These are phyloP conservation scores for Parascotia fuliginaria DNA, from an alignment of 2,888 invertebrate genomes.

Conservation along the genomic window DNA sequence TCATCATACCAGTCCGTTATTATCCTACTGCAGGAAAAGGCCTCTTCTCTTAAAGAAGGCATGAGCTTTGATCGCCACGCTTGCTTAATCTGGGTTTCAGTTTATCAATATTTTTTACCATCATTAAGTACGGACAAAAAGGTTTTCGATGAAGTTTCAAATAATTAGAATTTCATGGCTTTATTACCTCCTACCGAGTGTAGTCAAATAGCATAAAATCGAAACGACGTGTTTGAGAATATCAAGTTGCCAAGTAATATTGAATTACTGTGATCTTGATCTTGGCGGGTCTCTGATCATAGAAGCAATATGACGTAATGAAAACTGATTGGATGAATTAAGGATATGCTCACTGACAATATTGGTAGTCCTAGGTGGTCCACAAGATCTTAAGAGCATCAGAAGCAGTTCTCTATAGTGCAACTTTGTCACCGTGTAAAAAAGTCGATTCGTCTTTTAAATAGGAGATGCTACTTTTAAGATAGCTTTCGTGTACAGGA, in stretches of 20 bases:
- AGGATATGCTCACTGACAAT: background rate
- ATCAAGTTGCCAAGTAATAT: conserved; percentile 2
- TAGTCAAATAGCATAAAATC: background rate
- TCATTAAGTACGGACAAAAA: background rate
- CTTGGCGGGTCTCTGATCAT: background rate
- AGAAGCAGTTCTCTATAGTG: too few relatives aligned
- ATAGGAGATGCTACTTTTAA: too few relatives aligned
- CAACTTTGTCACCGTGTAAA: too few relatives aligned
- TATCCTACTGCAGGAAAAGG: too few relatives aligned
- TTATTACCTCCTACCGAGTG: background rate
- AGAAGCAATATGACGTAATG: conserved; percentile 5
- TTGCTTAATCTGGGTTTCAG: too few relatives aligned
- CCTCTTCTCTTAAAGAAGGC: too few relatives aligned
- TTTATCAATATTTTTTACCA: background rate
- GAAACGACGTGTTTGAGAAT: background rate
- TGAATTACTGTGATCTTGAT: background rate
- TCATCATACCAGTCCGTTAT: too few relatives aligned
- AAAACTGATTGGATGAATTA: conserved; percentile 4
- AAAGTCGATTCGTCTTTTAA: too few relatives aligned
- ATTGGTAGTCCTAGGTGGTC: too few relatives aligned
- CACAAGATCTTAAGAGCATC: too few relatives aligned
- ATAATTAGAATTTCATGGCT: background rate
- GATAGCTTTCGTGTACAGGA: too few relatives aligned
- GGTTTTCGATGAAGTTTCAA: background rate
- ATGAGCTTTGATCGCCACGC: too few relatives aligned